Evolutionary conservation across 2,888 invertebrate species (phyloP).

Genomic region (Troilus luridus): DNA sequence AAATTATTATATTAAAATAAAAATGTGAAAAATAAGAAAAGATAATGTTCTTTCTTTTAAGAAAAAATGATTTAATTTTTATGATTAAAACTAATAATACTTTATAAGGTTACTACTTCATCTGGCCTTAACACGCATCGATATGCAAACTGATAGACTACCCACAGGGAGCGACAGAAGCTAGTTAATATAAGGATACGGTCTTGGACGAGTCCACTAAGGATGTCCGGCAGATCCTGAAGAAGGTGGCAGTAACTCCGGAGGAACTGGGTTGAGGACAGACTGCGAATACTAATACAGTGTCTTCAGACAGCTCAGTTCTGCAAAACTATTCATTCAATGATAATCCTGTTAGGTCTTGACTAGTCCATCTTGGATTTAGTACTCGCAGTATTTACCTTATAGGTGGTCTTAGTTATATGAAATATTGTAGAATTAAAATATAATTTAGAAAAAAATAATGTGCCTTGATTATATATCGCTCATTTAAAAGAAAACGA

Average conservation of each 20-base stretch:
- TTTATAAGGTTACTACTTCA: no score
- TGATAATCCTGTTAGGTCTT: neutral
- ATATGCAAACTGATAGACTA: neutral
- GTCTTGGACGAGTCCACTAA: neutral
- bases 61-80: no score
- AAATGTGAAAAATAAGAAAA: no score
- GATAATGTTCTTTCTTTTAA: no score
- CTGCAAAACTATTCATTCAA: slow-evolving; percentile 19
- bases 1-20: no score
- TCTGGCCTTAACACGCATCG: no score
- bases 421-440: no score
- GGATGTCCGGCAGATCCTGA: neutral
- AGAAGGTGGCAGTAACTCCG: slow-evolving; percentile 7
- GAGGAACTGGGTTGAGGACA: neutral
- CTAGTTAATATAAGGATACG: neutral
- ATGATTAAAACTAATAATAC: no score
- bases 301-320: neutral
- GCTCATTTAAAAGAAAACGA: no score
- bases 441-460: no score
- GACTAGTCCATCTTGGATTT: neutral
- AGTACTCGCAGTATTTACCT: neutral
- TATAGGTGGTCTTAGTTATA: slow-evolving; percentile 2
- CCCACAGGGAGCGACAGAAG: neutral
- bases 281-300: neutral
- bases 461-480: no score